Evolutionary conservation across 2,888 invertebrate genomes (phyloP).

Genomic region (Ophonus ardosiacus): DNA sequence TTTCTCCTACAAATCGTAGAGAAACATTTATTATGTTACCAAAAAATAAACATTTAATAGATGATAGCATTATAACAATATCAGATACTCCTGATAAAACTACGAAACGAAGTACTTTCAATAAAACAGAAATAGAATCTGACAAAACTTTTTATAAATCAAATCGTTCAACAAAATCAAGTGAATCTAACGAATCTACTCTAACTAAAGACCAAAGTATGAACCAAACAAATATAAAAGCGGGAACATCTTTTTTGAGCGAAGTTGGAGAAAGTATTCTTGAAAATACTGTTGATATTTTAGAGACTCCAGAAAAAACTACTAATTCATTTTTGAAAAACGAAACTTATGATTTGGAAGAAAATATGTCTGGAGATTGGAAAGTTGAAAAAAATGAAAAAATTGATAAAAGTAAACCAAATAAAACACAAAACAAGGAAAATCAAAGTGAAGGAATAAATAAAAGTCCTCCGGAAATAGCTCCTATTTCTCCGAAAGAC

Average conservation of each 20-base stretch:
- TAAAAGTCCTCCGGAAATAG: background rate
- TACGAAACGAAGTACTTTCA: conserved; percentile 10
- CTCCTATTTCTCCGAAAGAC: background rate
- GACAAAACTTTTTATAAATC: conserved; percentile 4
- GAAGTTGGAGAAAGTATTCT: conserved; percentile 44
- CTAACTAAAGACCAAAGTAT: background rate
- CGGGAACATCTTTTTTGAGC: background rate
- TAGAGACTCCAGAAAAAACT: conserved; percentile 22
- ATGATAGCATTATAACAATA: conserved; percentile 8
- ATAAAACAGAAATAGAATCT: background rate
- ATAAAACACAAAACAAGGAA: conserved; percentile 19
- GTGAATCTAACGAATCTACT: background rate
- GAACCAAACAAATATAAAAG: background rate
- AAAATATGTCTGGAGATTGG: conserved; percentile 7
- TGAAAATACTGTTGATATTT: conserved; percentile 28
- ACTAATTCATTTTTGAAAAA: background rate
- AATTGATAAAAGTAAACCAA: background rate
- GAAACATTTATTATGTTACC: conserved; percentile 3
- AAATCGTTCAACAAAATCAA: background rate
- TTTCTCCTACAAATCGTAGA: background rate
- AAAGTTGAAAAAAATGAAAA: conserved; percentile 8
- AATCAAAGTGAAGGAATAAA: background rate
- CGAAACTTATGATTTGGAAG: background rate
- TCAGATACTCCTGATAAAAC: conserved; percentile 17
- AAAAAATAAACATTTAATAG: background rate